Evolutionary conservation across 2,888 invertebrate genomes (phyloP).

Genomic region (Metellina segmentata): DNA sequence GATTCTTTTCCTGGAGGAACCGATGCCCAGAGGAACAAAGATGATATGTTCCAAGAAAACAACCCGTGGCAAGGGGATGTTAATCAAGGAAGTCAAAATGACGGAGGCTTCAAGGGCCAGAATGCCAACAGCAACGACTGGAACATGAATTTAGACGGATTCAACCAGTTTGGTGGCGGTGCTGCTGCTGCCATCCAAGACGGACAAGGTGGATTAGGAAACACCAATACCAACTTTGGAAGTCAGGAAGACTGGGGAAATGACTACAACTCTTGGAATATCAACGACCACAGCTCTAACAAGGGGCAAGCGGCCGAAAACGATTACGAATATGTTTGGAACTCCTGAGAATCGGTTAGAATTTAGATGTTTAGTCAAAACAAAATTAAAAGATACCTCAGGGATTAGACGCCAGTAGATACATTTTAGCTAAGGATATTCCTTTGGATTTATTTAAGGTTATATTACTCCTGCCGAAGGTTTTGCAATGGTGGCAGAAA

Average conservation of each 20-base stretch:
- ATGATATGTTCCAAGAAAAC: not conserved
- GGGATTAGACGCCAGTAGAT: conserved; percentile 3
- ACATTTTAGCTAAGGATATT: conserved; percentile 3
- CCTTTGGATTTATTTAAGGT: not conserved
- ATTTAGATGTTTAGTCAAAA: not conserved
- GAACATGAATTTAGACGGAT: not conserved
- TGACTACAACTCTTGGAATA: conserved; percentile 14
- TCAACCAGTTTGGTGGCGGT: conserved; percentile 5
- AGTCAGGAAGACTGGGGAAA: conserved; percentile 28
- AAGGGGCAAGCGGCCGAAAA: conserved; percentile 26
- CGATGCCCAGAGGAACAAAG: not conserved
- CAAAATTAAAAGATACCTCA: conserved; percentile 8
- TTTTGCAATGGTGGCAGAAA: conserved; percentile 1
- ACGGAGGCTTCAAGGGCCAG: not conserved
- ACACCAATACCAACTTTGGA: not conserved
- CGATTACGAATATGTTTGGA: conserved; percentile 56
- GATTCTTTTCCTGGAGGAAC: conserved; percentile 6
- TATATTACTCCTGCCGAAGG: not conserved
- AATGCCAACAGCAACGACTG: not conserved
- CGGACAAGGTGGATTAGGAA: not conserved
- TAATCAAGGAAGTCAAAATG: not conserved
- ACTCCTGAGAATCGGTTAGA: not conserved
- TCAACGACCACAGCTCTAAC: conserved; percentile 2
- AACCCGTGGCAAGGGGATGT: not conserved
- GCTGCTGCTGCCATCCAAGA: not conserved